Base-by-base conservation (phyloP, 1,140 invertebrate genomes). In the Euwallacea similis region DNA sequence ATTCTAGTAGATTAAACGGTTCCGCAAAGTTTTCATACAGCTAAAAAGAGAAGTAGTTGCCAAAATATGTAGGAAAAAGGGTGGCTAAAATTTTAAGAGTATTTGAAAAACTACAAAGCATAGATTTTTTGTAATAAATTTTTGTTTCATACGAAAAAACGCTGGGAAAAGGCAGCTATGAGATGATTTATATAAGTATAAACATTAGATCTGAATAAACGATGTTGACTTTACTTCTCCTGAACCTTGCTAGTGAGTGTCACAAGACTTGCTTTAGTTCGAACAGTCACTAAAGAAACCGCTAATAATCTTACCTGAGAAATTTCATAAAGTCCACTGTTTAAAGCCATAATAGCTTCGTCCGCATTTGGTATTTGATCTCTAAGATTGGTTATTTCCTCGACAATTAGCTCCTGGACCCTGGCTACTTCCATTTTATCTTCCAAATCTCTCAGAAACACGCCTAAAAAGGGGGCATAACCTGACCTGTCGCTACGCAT, bases 341-440 rank as follows among this genome's bases (percentile, higher is more conserved):
- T 87, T n/a, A 90, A 81, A 21, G 85, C 79, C 73, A 84, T 77
- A 79, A 83, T 80, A 58, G 84, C 80, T 76, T 86, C 78, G 66
- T 84, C 76, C 64, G 81, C 67, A 82, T 80, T 77, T 70, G 79
- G 81, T 80, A 85, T 74, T 66, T 74, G 74, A 63, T 76, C 76
- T 77, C 82, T 77, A 71, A 85, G 79, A 79, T 88, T 85, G 67
- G 79, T 81, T 66, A 93, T 84, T 15, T 86, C 87, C 59, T 89
- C 87, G 56, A 90, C 82, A 75, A 93, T 88, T 79, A 87, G 84
- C 76, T 88, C 86, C 79, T 95, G 94, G 73, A 95, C 89, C 76
- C 90, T 86, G 60, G 91, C 93, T 73, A 95, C 90, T 85, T 97
- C 93, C 75, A 95, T 90, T 83, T 96, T 95, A 82, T 98, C 97